A percentile compares a stretch with the other conserved stretches of the same genome.
Evolutionary conservation across 1,140 invertebrate genomes (phyloP).

Genomic region (Yoshiicerus persimilis): DNA sequence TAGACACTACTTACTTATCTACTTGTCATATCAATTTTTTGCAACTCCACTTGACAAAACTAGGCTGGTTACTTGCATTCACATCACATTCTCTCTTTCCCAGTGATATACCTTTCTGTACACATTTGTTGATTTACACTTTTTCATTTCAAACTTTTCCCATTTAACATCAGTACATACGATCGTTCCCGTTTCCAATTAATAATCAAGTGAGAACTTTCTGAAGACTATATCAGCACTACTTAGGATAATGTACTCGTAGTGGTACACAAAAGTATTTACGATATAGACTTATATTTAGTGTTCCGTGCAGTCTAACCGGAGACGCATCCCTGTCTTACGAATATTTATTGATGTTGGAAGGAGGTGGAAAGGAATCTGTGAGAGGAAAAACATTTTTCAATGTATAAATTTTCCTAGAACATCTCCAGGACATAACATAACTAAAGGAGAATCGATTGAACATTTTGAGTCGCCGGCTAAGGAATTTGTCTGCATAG

Average conservation of each 20-base stretch:
- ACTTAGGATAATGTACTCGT: not conserved
- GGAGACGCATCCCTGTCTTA: not conserved
- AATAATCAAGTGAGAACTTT: not conserved
- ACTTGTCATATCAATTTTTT: not conserved
- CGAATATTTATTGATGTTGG: not conserved
- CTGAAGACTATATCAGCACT: not conserved
- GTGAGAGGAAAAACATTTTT: not conserved
- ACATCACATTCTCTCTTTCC: not conserved
- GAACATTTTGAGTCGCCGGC: not conserved
- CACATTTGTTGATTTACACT: not conserved
- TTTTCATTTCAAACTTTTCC: not conserved
- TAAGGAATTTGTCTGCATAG: conserved; percentile 13
- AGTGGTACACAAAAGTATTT: not conserved
- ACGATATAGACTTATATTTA: not conserved
- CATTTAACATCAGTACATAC: not conserved
- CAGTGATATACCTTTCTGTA: not conserved
- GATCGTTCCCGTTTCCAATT: not conserved
- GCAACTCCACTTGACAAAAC: not conserved
- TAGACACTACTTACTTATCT: not conserved
- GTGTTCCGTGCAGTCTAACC: not conserved
- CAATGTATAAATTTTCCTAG: not conserved
- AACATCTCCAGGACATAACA: not conserved
- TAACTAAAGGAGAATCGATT: not conserved
- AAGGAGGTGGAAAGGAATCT: conserved; percentile 16
- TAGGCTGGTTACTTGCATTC: not conserved